Evolutionary conservation across 1,140 invertebrate genomes (phyloP).

Genomic region (Bilobella aurantiaca): DNA sequence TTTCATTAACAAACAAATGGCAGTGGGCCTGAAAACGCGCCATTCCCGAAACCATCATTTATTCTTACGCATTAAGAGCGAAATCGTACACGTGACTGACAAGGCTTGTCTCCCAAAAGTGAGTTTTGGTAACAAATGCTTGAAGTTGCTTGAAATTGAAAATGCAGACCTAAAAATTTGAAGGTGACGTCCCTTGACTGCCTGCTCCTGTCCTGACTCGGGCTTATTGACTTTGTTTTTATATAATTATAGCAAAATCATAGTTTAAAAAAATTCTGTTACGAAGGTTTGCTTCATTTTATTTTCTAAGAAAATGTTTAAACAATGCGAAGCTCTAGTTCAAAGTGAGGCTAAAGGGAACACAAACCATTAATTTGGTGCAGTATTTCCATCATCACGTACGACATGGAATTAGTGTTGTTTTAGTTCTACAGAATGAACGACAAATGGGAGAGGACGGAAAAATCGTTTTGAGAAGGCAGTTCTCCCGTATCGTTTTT

Average conservation of each 20-base stretch:
- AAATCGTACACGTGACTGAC: too few relatives aligned
- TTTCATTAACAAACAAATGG: constrained; percentile 19
- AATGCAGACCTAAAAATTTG: too few relatives aligned
- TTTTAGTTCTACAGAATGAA: neutral
- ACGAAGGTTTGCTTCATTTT: neutral
- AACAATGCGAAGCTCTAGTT: neutral
- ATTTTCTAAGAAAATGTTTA: neutral
- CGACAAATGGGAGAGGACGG: neutral
- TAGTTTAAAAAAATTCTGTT: too few relatives aligned
- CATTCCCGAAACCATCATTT: constrained; percentile 1
- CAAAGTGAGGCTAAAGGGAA: neutral
- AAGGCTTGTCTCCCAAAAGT: too few relatives aligned
- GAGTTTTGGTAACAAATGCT: too few relatives aligned
- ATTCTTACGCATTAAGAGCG: neutral
- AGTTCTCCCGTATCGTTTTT: neutral
- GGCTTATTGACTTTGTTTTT: too few relatives aligned
- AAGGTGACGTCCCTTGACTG: too few relatives aligned
- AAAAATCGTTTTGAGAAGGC: neutral
- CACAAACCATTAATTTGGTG: neutral
- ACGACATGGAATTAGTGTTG: neutral
- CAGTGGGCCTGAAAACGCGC: constrained; percentile 12
- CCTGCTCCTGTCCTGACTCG: too few relatives aligned
- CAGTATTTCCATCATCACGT: too few relatives aligned
- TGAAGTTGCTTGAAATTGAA: too few relatives aligned
- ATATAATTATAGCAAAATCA: too few relatives aligned